Conservation (phyloP, 2,888 invertebrate genomes). For the Protodeltote pygarga region DNA sequence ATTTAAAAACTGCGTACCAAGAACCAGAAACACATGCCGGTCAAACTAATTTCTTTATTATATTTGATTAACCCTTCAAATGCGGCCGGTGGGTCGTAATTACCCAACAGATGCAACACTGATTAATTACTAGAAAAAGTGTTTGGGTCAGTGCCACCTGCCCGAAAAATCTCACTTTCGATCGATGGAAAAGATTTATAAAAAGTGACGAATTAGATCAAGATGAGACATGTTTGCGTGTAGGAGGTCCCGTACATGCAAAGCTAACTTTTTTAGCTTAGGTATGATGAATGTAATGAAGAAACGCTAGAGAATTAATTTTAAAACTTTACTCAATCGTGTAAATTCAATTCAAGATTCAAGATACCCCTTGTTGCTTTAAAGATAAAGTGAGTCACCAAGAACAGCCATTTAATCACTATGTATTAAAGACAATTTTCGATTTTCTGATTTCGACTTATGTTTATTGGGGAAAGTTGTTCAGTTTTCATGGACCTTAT, state of each 20-base stretch:
- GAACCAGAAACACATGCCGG: constrained; percentile 71
- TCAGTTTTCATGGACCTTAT: no score
- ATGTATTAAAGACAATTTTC: no score
- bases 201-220: constrained; percentile 41
- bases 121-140: constrained; percentile 84
- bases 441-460: no score
- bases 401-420: no score
- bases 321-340: background rate
- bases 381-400: no score
- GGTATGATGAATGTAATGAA: background rate
- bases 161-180: constrained; percentile 78
- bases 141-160: constrained; percentile 73
- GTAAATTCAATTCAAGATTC: background rate
- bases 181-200: constrained; percentile 52
- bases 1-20: constrained; percentile 25
- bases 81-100: constrained; percentile 65
- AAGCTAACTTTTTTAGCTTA: background rate
- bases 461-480: no score
- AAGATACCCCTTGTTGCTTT: no score
- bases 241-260: constrained; percentile 25
- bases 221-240: constrained; percentile 4
- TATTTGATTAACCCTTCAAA: constrained; percentile 86
- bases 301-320: background rate
- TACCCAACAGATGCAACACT: constrained; percentile 81
- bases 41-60: constrained; percentile 84